Evolutionary conservation across 2,888 invertebrate genomes (phyloP), one percentile per base, ranked within the genome.

Genomic region (Sicus ferrugineus): DNA sequence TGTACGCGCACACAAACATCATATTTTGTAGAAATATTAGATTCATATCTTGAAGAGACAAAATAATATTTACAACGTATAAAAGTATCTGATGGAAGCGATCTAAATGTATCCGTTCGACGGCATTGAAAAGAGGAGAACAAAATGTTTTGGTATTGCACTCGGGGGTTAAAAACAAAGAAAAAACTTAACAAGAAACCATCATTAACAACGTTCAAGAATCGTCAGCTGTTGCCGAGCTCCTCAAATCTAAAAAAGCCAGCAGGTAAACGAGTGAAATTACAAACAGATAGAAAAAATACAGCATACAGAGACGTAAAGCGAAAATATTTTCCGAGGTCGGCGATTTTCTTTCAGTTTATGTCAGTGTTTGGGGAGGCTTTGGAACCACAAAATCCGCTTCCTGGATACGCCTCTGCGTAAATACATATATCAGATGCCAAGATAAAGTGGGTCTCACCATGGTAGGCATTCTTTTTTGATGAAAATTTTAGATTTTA

Each of bases 241-340:
- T 21, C n/a, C n/a, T n/a, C 42, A 42, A 21, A 46, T 42, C 38
- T 21, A 21, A 14, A 30, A 26, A 38, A 19, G 58, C 46, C 28
- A 46, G 31, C 67, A 67, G 67, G 67, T 67, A 67, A 59, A 58
- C 38, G 67, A 59, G 48, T 59, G 58, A 67, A 67, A 67, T 67
- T 67, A 30, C 28, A 21, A 67, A 48, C 7, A 66, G 42, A 66
- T 56, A 34, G n/a, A 66, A 26, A 58, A 34, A 64, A 52, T 54
- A 26, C 38, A 5, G 21, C 5, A 21, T 23, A 19, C 21, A 52
- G 4, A 52, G n/a, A 23, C 1, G 52, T 23, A n/a, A n/a, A n/a
- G n/a, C n/a, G n/a, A n/a, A n/a, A n/a, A n/a, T n/a, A n/a, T n/a
- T n/a, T n/a, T n/a, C n/a, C n/a, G n/a, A n/a, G n/a, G n/a, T n/a